phyloP scores from a whole-genome alignment of 2,797 vertebrate genomes.

The Pipistrellus nathusii region DNA sequence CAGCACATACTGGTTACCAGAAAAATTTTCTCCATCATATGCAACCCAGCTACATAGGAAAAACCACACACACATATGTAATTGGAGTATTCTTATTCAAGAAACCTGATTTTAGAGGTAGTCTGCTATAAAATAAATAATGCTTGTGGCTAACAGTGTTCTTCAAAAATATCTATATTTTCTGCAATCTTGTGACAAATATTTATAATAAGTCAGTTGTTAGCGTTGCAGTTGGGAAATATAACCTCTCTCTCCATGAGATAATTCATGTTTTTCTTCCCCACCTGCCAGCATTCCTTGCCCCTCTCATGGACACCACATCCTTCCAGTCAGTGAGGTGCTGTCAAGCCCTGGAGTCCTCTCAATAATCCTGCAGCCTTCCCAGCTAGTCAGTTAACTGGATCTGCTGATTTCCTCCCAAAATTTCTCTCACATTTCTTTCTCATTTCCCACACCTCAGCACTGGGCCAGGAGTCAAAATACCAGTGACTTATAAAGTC shows the following conservation, averaged over 20 bases:
- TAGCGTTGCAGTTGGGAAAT: not conserved
- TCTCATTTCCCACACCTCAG: not conserved
- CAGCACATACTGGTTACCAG: conserved; percentile 94
- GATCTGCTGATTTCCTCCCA: not conserved
- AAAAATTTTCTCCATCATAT: conserved; percentile 92
- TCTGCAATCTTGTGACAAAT: not conserved
- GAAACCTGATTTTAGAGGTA: not conserved
- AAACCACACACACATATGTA: conserved; percentile 31
- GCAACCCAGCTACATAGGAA: conserved; percentile 92
- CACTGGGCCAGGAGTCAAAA: not conserved
- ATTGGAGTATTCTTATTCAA: conserved; percentile 29
- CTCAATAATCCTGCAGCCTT: not conserved
- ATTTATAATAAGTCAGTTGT: not conserved
- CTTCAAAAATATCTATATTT: conserved; percentile 18
- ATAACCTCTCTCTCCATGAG: not conserved
- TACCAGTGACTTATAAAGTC: not conserved
- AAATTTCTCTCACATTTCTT: not conserved
- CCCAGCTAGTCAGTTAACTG: not conserved
- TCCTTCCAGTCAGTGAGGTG: not conserved
- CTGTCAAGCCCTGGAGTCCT: not conserved
- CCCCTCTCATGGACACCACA: not conserved
- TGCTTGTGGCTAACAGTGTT: not conserved
- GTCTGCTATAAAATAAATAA: not conserved
- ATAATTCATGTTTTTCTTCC: not conserved
- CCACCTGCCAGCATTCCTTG: not conserved